phyloP scores from a whole-genome alignment of 2,888 invertebrate species.

The Xestia sexstrigata region DNA sequence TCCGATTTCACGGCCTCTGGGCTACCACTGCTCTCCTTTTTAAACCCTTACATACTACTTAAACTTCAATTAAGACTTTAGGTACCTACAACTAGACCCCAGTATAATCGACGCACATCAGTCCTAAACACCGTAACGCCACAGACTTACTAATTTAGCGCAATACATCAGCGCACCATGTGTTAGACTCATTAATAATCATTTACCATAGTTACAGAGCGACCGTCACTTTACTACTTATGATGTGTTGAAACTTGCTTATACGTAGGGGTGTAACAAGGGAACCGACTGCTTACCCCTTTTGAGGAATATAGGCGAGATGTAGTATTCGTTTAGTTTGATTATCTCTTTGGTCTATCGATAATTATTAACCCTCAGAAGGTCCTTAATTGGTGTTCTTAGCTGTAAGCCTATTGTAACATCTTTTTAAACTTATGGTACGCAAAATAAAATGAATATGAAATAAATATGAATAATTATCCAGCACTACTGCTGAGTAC shows the following conservation, averaged over 20 bases:
- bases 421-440: too few species aligned
- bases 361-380: too few species aligned
- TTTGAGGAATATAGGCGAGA: neutral
- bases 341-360: too few species aligned
- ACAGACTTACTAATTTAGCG: slow-evolving; percentile 36
- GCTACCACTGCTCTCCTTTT: neutral
- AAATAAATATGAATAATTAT: too few species aligned
- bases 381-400: too few species aligned
- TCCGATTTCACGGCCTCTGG: neutral
- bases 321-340: neutral
- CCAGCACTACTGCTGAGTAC: too few species aligned
- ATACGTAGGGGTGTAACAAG: neutral
- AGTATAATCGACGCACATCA: slow-evolving; percentile 38
- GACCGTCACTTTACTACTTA: neutral
- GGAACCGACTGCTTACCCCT: neutral
- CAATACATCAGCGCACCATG: slow-evolving; percentile 48
- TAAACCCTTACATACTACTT: neutral
- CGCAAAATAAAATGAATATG: too few species aligned
- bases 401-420: too few species aligned
- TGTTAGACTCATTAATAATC: slow-evolving; percentile 54
- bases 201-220: slow-evolving; percentile 31
- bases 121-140: neutral
- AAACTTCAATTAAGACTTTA: slow-evolving; percentile 6
- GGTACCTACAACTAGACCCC: neutral
- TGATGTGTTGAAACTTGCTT: slow-evolving; percentile 1